phyloP scores from a whole-genome alignment of 2,113 vertebrate species.

The Notarius lentiginosus region DNA sequence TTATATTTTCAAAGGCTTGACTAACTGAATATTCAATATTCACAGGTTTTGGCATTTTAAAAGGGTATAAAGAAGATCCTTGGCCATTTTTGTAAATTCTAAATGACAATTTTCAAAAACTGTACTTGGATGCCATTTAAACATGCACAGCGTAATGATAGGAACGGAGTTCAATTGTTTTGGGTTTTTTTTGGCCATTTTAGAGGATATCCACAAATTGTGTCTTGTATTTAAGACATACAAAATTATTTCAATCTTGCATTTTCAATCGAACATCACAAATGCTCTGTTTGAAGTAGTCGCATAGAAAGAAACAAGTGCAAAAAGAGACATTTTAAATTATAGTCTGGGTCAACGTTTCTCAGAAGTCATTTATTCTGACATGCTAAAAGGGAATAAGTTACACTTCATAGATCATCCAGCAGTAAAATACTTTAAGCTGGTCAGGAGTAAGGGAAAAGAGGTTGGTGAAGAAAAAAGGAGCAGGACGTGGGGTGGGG shows the following conservation, averaged over 20 bases:
- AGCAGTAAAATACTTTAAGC: constrained; percentile 77
- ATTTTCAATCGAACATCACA: neutral
- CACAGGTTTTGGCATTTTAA: neutral
- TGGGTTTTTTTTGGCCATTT: neutral
- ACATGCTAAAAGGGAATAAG: constrained; percentile 88
- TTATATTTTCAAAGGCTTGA: neutral
- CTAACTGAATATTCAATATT: neutral
- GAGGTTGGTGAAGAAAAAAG: constrained; percentile 11
- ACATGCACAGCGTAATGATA: neutral
- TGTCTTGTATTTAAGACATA: neutral
- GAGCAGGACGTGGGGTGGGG: neutral
- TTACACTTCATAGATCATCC: constrained; percentile 83
- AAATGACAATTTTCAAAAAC: neutral
- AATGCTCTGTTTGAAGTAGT: neutral
- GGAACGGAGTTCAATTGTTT: neutral
- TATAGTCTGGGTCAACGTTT: constrained; percentile 80
- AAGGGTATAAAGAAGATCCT: neutral
- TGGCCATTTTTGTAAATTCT: neutral
- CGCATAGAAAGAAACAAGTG: neutral
- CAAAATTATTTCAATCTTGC: neutral
- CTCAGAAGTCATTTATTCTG: constrained; percentile 80
- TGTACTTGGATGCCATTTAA: neutral
- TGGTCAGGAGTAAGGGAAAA: constrained; percentile 66
- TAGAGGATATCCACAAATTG: neutral
- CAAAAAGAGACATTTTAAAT: constrained; percentile 42